Base-by-base conservation (phyloP, 1,140 invertebrate species). In the Neelides sp. region DNA sequence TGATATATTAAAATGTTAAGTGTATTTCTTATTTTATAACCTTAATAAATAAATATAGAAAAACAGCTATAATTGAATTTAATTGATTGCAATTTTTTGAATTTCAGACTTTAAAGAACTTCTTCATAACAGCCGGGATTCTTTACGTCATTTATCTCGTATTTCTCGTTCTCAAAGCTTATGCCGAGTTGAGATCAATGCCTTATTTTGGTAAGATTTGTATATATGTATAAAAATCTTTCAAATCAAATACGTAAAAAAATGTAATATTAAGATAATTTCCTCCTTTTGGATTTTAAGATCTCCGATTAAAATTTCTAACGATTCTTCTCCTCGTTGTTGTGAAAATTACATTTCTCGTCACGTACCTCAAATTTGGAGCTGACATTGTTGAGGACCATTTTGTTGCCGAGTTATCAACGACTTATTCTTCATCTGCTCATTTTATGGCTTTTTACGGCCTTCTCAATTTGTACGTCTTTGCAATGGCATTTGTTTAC, bases 401-500 rank as follows among this genome's bases (percentile, higher is more conserved):
- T 71, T 94, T 94, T 73, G 86, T 90, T 2, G 79, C 89, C 28
- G 79, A 86, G 45, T 69, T 92, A 7, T 80, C 79, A 2, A 87
- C 84, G 35, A 83, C 83, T 65, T 90, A 92, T 65, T 78, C 82
- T 50, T 93, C 83, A 52, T 93, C 88, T 1, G 86, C 83, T 2
- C 85, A 93, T 62, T 95, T 94, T 69, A 90, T 95, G 80, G 82
- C 87, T 3, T 83, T 93, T 58, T 96, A 95, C 67, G 87, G 89
- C n/a, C 73, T 95, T 23, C 72, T 94, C 2, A 97, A 97, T 71
- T 89, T 93, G 66, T 94, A 94, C 66, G 66, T 95, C 34, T 93
- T 87, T 65, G 83, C 83, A 1, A 86, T 95, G 80, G 86, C 88
- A 2, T 95, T 91, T 68, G 85, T 95, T 4, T 96, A 95, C 66